Evolutionary conservation across 2,113 vertebrate species (phyloP), one percentile per base, ranked within the genome.

Genomic region (Salvator merianae): DNA sequence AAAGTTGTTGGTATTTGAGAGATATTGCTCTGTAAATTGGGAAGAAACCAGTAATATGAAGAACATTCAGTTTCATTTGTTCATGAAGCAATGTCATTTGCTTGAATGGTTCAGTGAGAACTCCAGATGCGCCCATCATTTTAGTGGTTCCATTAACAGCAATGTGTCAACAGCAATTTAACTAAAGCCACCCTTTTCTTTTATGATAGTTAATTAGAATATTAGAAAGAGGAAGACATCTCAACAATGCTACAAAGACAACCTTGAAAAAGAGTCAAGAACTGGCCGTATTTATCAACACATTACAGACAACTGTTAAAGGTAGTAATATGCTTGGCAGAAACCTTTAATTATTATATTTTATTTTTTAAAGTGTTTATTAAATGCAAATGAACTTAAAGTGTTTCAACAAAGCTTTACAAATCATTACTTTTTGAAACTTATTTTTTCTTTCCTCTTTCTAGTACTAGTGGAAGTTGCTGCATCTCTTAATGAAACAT

Each of bases 281-380:
- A 50, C 88, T 98, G 77, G 86, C 96, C 81, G 88, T 86, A 7
- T 95, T 94, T 86, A 94, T 97, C 71, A 81, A 86, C 55, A 92
- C 83, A 47, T 90, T 98, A 36, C 96, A 96, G 43, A 85, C 88
- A 77, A 87, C 55, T n/a, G 93, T 97, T 79, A 94, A 94, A 94
- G 96, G 98, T 99, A 96, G 98, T 99, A 96, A 71, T 2, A 26
- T 43, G 26, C 1, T 20, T 36, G 1, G 80, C 79, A 78, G 78
- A 81, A 18, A 74, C 32, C 81, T 53, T 68, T 32, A 83, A 5
- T 0, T 0, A 26, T 88, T 53, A 12, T 12, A 68, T 75, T 63
- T 38, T 20, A 34, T 79, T 5, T 20, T 66, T 0, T 47, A 79
- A 5, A 82, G 3, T 76, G 0, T 26, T 85, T 79, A 20, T 34